Evolutionary conservation across 1,140 invertebrate species (phyloP).

Genomic region (Drosophila grimshawi): DNA sequence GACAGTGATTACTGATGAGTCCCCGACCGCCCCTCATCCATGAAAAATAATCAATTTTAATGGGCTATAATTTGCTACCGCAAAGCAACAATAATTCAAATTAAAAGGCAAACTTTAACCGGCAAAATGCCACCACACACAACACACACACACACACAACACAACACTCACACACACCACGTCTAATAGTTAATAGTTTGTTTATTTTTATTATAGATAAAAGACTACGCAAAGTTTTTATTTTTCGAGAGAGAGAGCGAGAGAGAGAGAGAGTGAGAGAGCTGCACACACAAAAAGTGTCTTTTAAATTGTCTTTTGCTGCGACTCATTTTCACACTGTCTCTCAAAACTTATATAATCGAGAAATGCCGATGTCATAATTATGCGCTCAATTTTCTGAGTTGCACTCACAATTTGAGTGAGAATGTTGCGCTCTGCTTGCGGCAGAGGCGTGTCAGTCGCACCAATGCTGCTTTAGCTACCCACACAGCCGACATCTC

Average conservation of each 20-base stretch:
- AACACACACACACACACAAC: background rate
- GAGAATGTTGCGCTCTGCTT: slow-evolving; percentile 18
- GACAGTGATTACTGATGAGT: slow-evolving; percentile 18
- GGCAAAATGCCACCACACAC: slow-evolving; percentile 39
- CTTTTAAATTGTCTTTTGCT: slow-evolving; percentile 4
- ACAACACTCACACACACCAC: slow-evolving; percentile 13
- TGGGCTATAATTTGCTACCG: slow-evolving; percentile 68
- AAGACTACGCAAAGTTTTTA: slow-evolving; percentile 52
- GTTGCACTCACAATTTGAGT: slow-evolving; percentile 50
- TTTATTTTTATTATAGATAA: slow-evolving; percentile 50
- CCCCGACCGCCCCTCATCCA: slow-evolving; percentile 38
- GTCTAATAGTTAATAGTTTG: slow-evolving; percentile 36
- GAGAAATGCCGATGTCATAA: slow-evolving; percentile 39
- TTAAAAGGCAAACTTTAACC: slow-evolving; percentile 60
- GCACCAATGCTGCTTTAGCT: slow-evolving; percentile 15
- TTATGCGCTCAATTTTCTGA: slow-evolving; percentile 36
- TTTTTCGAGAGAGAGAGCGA: slow-evolving; percentile 46
- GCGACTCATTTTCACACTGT: slow-evolving; percentile 14
- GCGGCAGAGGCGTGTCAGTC: slow-evolving; percentile 41
- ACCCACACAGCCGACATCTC: slow-evolving; percentile 19
- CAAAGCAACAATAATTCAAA: slow-evolving; percentile 69
- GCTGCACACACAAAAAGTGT: slow-evolving; percentile 16
- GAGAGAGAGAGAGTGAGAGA: slow-evolving; percentile 3
- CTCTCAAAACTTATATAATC: slow-evolving; percentile 67
- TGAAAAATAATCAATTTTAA: slow-evolving; percentile 78